phyloP scores from a whole-genome alignment of 2,797 vertebrate species.

The Phrynocephalus forsythii region DNA sequence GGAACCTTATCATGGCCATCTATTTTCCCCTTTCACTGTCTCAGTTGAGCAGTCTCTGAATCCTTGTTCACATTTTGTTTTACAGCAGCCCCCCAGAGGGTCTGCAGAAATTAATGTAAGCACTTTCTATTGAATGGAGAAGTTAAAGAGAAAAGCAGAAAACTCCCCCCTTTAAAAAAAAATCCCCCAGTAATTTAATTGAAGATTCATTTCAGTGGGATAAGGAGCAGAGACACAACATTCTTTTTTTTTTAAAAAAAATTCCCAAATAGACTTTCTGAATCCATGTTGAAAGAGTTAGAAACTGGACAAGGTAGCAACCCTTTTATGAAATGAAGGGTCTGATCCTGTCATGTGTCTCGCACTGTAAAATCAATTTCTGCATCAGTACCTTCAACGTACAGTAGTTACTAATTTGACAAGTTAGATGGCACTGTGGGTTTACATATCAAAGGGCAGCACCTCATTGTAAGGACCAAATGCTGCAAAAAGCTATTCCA shows the following conservation, averaged over 20 bases:
- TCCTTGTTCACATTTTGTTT: slow-evolving; percentile 41
- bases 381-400: slow-evolving; percentile 11
- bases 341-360: neutral
- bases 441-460: slow-evolving; percentile 54
- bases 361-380: neutral
- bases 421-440: slow-evolving; percentile 69
- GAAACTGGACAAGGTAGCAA: neutral
- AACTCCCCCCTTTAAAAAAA: neutral
- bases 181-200: slow-evolving; percentile 6
- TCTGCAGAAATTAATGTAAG: slow-evolving; percentile 50
- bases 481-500: slow-evolving; percentile 51
- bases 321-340: slow-evolving; percentile 23
- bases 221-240: rapidly evolving
- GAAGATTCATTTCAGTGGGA: slow-evolving; percentile 14
- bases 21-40: neutral
- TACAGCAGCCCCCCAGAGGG: slow-evolving; percentile 35
- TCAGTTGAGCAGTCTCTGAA: slow-evolving; percentile 51
- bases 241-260: slow-evolving; percentile 15
- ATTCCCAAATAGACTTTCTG: neutral
- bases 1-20: slow-evolving; percentile 2
- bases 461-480: slow-evolving; percentile 47
- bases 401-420: slow-evolving; percentile 33
- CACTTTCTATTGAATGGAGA: slow-evolving; percentile 27
- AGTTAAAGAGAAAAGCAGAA: slow-evolving; percentile 28
- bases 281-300: neutral